Base-by-base conservation (phyloP, 1,140 invertebrate genomes). In the Trichonephila clavata region DNA sequence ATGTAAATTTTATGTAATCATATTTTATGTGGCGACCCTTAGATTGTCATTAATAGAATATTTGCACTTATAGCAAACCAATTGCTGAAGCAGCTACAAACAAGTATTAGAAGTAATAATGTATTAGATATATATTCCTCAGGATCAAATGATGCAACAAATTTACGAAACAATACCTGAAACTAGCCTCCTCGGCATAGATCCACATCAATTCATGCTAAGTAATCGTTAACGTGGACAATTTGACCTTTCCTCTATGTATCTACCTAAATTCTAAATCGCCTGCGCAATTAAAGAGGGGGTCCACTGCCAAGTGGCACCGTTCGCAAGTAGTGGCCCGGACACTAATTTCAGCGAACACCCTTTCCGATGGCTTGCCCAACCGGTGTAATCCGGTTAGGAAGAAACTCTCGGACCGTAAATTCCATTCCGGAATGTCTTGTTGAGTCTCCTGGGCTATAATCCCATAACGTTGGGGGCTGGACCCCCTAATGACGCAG, bases 401-500 rank as follows among this genome's bases (percentile, higher is more conserved):
- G 57, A 59, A 84, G 83, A 84, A 84, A 84, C 50, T 84, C 83
- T 50, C 57, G 83, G 43, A 84, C 83, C 83, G 83, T 84, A 60
- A 84, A 84, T 84, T 84, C 83, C 83, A 84, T 84, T 84, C 83
- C 57, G 83, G 83, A 84, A 50, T 27, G 83, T 84, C 83, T 84
- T 84, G 80, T 83, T 39, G 80, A 50, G 32, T n/a, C 80, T 68
- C 65, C 65, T 68, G 50, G 59, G 27, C 86, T 39, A 39, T 90
- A 90, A 90, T 80, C 89, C 89, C 68, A 80, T 60, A 80, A 90
- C 24, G 89, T 71, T 60, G 71, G 59, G 61, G 60, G 71, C 27
- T 92, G 20, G 80, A 89, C 63, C 57, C 81, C 61, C 81, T 92
- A 92, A 90, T 90, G 89, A 89, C 87, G 63, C 63, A 89, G 63